Conservation (phyloP, 2,888 invertebrate genomes). For the Drosophila conformis region DNA sequence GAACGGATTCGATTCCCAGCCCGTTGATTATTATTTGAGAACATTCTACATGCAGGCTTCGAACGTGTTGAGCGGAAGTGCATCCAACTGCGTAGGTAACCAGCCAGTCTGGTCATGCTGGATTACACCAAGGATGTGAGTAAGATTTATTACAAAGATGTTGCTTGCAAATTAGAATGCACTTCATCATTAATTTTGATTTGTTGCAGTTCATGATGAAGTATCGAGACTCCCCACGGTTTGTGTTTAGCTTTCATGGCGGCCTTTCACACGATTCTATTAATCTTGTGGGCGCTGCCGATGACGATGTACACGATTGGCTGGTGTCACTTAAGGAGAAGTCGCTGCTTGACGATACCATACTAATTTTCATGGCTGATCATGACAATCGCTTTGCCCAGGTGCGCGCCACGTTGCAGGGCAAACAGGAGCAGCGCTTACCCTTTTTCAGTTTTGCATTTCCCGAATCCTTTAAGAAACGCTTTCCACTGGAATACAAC, state of each 20-base stretch:
- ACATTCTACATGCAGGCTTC: constrained; percentile 91
- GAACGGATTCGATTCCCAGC: constrained; percentile 92
- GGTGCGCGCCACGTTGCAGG: constrained; percentile 94
- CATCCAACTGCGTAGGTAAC: constrained; percentile 89
- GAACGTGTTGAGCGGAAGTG: constrained; percentile 86
- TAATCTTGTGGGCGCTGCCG: constrained; percentile 91
- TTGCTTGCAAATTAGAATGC: neutral
- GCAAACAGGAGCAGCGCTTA: constrained; percentile 95
- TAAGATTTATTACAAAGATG: neutral
- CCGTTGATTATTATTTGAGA: constrained; percentile 96
- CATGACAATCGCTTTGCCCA: constrained; percentile 95
- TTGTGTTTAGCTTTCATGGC: constrained; percentile 94
- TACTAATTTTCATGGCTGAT: constrained; percentile 96
- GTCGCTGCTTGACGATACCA: constrained; percentile 90
- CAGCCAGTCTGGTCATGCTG: constrained; percentile 88
- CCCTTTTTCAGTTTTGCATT: constrained; percentile 94
- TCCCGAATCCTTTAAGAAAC: constrained; percentile 89
- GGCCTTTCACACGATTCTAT: constrained; percentile 95
- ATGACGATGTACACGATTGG: constrained; percentile 89
- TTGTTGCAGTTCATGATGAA: constrained; percentile 86
- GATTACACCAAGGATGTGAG: constrained; percentile 89
- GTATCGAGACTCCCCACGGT: constrained; percentile 89
- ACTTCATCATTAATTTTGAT: constrained; percentile 27
- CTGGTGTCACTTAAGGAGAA: constrained; percentile 87
- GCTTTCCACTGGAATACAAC: constrained; percentile 87